These are phyloP conservation scores for Pimpla rufipes DNA, from an alignment of 2,888 invertebrate species.

Conservation along the genomic window DNA sequence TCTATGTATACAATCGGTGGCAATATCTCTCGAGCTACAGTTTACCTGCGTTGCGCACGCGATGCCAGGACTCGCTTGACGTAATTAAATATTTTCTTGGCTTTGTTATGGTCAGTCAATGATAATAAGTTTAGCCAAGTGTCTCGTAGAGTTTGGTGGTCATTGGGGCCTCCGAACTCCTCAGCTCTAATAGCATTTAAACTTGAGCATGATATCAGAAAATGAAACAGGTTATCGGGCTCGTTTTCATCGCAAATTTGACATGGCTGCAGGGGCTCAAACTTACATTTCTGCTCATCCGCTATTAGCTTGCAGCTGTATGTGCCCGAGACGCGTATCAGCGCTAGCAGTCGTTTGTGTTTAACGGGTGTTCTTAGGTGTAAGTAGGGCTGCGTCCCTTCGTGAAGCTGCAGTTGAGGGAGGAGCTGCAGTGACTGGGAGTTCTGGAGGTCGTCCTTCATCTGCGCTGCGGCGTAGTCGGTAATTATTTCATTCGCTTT, in stretches of 20 bases:
- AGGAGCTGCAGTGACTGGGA: constrained; percentile 4
- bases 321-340: not conserved
- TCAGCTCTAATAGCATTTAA: not conserved
- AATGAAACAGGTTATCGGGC: constrained; percentile 1
- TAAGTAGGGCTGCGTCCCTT: not conserved
- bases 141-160: not conserved
- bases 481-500: not conserved
- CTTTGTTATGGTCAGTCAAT: not conserved
- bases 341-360: not conserved
- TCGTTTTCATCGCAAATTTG: not conserved
- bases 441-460: not conserved
- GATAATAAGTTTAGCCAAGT: not conserved
- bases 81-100: constrained; percentile 4
- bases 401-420: not conserved
- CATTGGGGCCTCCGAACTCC: not conserved
- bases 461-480: not conserved
- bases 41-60: too few species aligned
- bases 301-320: not conserved
- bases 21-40: too few species aligned
- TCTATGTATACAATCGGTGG: too few species aligned
- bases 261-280: constrained; percentile 4
- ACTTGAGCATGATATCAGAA: not conserved
- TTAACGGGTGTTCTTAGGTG: not conserved
- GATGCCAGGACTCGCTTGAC: too few species aligned
- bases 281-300: not conserved